Base-by-base conservation (phyloP, 1,140 invertebrate species). In the Drosophila ananassae region DNA sequence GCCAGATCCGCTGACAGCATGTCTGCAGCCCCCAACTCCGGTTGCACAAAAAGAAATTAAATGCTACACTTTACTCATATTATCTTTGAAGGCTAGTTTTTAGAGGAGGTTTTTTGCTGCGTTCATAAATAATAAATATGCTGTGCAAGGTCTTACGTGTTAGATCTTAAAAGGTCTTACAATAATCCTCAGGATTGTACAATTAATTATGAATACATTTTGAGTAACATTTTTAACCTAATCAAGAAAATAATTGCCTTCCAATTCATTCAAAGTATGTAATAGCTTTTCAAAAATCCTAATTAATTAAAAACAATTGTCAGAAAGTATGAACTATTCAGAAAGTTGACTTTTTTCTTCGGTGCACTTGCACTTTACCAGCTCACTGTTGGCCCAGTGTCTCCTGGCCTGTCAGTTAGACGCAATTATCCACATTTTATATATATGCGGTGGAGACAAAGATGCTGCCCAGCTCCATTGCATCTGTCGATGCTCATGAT, bases 381-480 rank as follows among this genome's bases (percentile, higher is more conserved):
- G 44, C n/a, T 34, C 13, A 37, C 44, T 9, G 34, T 51, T 9
- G 34, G 41, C 66, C 32, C 64, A 54, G 48, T 41, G 56, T 24
- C 66, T 46, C 41, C 41, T 17, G 48, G 37, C 30, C 57, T 62
- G 57, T 67, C 78, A 76, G 79, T 79, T 77, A 77, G 56, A 60
- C 77, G 82, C 82, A 85, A 89, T 85, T 85, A 83, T 87, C 76
- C 79, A 83, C 67, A 89, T 77, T 85, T 85, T 77, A 58, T 59
- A 69, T 59, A 61, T 62, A 56, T 28, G 25, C 25, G 25, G 60
- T 52, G 47, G 60, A 55, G 66, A 64, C 72, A 77, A 81, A 75
- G 69, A 71, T 57, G 74, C 58, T 57, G 58, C 13, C 41, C 34
- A 37, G 63, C 58, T 52, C 41, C 56, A 66, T 24, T 46, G 55